Percentiles rank a stretch among this genome's conserved stretches.
Evolutionary conservation across 2,888 invertebrate genomes (phyloP).

Genomic region (Melanotus villosus): DNA sequence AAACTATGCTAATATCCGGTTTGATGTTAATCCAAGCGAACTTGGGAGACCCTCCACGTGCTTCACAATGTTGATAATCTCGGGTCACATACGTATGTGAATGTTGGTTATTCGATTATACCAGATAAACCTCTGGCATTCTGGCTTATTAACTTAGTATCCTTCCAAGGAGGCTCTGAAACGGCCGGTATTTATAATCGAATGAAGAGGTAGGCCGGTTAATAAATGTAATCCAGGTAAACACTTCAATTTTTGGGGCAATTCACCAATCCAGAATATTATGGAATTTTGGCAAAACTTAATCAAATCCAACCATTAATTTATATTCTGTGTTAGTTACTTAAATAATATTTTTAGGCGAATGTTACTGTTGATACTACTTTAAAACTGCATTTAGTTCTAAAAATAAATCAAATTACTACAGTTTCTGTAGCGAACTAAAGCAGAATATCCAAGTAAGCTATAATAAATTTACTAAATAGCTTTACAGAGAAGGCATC

Average conservation of each 20-base stretch:
- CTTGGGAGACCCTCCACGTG: conserved; percentile 40
- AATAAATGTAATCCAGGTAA: background rate
- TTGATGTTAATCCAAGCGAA: conserved; percentile 47
- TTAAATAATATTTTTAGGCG: too few relatives aligned
- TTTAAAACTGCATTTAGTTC: too few relatives aligned
- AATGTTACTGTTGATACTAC: too few relatives aligned
- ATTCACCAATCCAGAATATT: too few relatives aligned
- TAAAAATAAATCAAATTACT: too few relatives aligned
- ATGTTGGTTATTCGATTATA: conserved; percentile 42
- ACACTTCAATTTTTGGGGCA: too few relatives aligned
- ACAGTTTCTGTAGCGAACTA: too few relatives aligned
- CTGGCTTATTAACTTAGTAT: conserved; percentile 27
- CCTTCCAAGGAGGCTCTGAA: conserved; percentile 20
- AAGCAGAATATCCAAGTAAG: background rate
- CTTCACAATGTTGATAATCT: conserved; percentile 42
- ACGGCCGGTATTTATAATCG: conserved; percentile 11
- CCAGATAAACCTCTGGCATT: conserved; percentile 27
- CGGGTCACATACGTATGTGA: conserved; percentile 42
- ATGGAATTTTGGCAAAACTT: background rate
- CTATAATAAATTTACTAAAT: conserved; percentile 3
- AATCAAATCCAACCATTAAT: background rate
- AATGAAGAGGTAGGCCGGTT: background rate
- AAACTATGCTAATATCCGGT: conserved; percentile 50
- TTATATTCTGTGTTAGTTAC: too few relatives aligned
- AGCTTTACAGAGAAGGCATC: background rate